These are phyloP conservation scores for Spongilla lacustris DNA, from an alignment of 37 sponge, comb jelly and placozoan genomes.

Conservation along the genomic window DNA sequence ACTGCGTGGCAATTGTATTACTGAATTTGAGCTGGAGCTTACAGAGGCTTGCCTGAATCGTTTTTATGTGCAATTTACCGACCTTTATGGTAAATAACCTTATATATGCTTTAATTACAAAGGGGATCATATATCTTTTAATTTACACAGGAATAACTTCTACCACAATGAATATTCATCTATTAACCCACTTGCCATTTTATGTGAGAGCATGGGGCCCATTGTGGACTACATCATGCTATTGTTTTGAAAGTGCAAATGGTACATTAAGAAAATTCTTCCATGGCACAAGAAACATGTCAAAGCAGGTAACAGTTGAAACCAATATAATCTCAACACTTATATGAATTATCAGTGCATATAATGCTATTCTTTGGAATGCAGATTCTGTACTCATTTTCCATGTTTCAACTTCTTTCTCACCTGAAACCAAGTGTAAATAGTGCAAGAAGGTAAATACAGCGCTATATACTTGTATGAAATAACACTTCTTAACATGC, in stretches of 20 bases:
- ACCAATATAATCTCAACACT: neutral
- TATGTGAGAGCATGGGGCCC: conserved; percentile 1
- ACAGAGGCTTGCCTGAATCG: neutral
- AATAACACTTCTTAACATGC: neutral
- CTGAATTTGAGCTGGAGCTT: neutral
- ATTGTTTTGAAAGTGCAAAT: neutral
- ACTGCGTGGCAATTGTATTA: neutral
- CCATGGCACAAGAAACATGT: neutral
- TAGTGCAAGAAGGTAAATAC: neutral
- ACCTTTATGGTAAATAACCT: neutral
- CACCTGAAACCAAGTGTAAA: neutral
- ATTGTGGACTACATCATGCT: neutral
- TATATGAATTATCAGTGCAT: neutral
- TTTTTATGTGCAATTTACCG: neutral
- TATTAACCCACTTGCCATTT: neutral
- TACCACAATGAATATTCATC: neutral
- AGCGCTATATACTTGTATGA: neutral
- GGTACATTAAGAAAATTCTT: neutral
- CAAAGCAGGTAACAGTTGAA: neutral
- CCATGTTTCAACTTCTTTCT: neutral
- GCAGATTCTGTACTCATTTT: conserved; percentile 1
- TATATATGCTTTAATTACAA: neutral
- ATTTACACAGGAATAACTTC: neutral
- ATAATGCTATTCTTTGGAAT: neutral
- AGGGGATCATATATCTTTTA: neutral